Percentiles rank a stretch among this genome's conserved stretches.
These are phyloP conservation scores for Bombus turneri DNA, from an alignment of 1,140 invertebrate species.

Conservation along the genomic window DNA sequence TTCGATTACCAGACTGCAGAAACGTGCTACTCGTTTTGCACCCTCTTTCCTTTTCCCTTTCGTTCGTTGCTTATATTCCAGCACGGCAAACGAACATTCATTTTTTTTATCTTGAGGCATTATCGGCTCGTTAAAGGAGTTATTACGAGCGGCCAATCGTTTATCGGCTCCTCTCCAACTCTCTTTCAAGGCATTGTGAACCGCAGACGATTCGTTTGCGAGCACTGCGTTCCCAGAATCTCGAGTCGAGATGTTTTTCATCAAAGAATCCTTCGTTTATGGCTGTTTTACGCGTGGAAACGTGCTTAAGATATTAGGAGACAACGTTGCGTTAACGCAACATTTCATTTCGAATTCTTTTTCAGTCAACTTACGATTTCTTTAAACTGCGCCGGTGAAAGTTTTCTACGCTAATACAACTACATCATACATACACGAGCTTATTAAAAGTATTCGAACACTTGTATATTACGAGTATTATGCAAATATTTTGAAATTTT, in stretches of 20 bases:
- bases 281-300: neutral
- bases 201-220: neutral
- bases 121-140: slow-evolving; percentile 27
- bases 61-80: slow-evolving; percentile 1
- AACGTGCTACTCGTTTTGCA: neutral
- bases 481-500: too few species aligned
- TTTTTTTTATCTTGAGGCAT: slow-evolving; percentile 23
- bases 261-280: neutral
- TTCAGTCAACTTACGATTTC: neutral
- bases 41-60: neutral
- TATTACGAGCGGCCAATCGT: slow-evolving; percentile 25
- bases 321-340: neutral
- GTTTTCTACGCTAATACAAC: too few species aligned
- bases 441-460: too few species aligned
- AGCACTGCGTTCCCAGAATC: neutral
- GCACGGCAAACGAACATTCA: neutral
- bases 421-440: too few species aligned
- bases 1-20: neutral
- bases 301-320: neutral
- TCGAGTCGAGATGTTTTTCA: neutral
- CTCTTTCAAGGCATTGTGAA: neutral
- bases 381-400: too few species aligned
- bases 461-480: too few species aligned
- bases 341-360: neutral
- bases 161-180: neutral